Evolutionary conservation across 2,797 vertebrate genomes (phyloP).

Genomic region (Paratrypauchen microcephalus): DNA sequence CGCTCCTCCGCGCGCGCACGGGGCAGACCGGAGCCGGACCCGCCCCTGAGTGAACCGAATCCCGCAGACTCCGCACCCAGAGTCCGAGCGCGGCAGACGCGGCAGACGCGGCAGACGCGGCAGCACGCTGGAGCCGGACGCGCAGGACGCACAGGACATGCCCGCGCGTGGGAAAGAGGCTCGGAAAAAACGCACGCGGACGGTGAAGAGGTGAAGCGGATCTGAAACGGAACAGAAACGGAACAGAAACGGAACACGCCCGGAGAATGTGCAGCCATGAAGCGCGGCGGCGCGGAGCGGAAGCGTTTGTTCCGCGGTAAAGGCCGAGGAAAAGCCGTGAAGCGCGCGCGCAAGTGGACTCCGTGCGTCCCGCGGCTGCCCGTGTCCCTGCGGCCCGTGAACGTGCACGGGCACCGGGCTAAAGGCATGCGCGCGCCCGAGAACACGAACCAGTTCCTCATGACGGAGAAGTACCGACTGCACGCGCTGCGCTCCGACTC

Average conservation of each 20-base stretch:
- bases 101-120: no score
- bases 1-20: background rate
- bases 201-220: slow-evolving; percentile 85
- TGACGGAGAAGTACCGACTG: slow-evolving; percentile 89
- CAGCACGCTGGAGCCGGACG: slow-evolving; percentile 79
- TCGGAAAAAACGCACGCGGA: slow-evolving; percentile 84
- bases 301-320: slow-evolving; percentile 76
- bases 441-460: slow-evolving; percentile 91
- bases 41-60: background rate
- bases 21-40: background rate
- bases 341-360: slow-evolving; percentile 47
- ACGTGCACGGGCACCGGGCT: slow-evolving; percentile 79
- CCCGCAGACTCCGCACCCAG: background rate
- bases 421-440: slow-evolving; percentile 86
- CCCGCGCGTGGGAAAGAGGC: slow-evolving; percentile 80
- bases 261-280: slow-evolving; percentile 72
- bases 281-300: slow-evolving; percentile 36
- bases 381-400: slow-evolving; percentile 77
- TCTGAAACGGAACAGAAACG: no score
- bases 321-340: slow-evolving; percentile 58
- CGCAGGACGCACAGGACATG: slow-evolving; percentile 78
- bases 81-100: slow-evolving; percentile 65
- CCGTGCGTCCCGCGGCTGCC: slow-evolving; percentile 34
- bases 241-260: slow-evolving; percentile 58
- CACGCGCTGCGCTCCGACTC: slow-evolving; percentile 88